Percentiles rank a stretch among this genome's conserved stretches.
These are phyloP conservation scores for Entelurus aequoreus DNA, from an alignment of 2,113 vertebrate genomes.

Conservation along the genomic window DNA sequence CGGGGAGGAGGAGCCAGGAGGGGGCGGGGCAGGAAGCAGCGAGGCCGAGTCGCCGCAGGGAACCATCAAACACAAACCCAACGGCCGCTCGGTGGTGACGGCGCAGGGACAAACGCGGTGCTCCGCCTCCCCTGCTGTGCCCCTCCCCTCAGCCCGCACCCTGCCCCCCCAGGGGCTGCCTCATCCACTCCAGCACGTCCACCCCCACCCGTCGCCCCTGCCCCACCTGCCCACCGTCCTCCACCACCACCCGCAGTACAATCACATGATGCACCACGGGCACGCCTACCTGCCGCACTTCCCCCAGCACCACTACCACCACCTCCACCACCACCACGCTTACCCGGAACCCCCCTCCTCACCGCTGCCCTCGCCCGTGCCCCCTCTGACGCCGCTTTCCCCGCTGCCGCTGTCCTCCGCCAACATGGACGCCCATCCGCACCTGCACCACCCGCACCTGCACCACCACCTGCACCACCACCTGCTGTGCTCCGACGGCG, in stretches of 20 bases:
- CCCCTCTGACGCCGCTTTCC: constrained; percentile 60
- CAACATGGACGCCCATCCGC: constrained; percentile 50
- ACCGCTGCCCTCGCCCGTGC: constrained; percentile 44
- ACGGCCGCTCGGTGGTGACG: constrained; percentile 50
- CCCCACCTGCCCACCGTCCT: constrained; percentile 63
- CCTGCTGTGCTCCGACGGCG: constrained; percentile 79
- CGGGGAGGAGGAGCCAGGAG: constrained; percentile 44
- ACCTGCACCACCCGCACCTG: constrained; percentile 36
- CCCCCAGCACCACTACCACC: constrained; percentile 57
- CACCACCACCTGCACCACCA: constrained; percentile 53
- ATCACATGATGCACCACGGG: constrained; percentile 51
- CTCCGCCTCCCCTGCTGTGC: constrained; percentile 35
- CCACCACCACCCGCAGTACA: constrained; percentile 64
- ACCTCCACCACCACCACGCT: constrained; percentile 68
- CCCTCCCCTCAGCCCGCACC: constrained; percentile 56
- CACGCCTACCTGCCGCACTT: constrained; percentile 56
- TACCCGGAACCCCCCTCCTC: constrained; percentile 71
- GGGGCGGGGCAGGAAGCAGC: constrained; percentile 44
- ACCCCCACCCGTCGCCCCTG: constrained; percentile 48
- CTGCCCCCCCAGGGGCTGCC: constrained; percentile 55
- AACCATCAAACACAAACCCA: constrained; percentile 80
- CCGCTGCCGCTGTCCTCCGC: constrained; percentile 63
- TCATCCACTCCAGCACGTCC: constrained; percentile 56
- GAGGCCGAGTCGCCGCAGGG: constrained; percentile 73
- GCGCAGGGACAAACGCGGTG: constrained; percentile 67